phyloP scores from a whole-genome alignment of 2,797 vertebrate species.

The Sarcoramphus papa region DNA sequence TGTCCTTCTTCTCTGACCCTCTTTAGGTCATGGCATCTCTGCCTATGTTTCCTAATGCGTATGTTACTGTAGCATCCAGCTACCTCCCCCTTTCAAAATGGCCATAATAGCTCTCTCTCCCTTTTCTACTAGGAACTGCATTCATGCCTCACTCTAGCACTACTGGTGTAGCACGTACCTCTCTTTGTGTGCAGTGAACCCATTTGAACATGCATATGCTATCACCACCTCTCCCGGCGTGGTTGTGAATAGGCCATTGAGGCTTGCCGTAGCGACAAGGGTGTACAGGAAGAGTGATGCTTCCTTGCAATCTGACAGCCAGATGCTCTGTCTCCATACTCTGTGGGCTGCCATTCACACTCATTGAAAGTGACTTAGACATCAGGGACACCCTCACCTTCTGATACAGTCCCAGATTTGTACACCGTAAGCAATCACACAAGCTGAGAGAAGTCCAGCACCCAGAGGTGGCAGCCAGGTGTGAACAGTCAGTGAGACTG shows the following conservation, averaged over 20 bases:
- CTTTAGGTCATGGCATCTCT: background rate
- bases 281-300: background rate
- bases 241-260: background rate
- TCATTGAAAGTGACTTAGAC: background rate
- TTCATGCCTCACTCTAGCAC: background rate
- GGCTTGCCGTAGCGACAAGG: background rate
- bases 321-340: background rate
- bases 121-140: background rate
- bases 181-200: background rate
- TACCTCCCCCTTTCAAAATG: background rate
- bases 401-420: background rate
- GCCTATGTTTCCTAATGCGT: background rate
- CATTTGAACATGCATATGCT: background rate
- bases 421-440: background rate
- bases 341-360: background rate
- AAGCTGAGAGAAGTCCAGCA: background rate
- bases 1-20: background rate
- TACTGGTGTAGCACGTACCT: too few species aligned
- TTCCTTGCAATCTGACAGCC: background rate
- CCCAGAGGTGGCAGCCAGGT: background rate
- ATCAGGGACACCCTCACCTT: background rate
- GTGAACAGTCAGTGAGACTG: background rate
- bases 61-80: background rate
- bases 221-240: background rate
- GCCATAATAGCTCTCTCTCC: background rate